phyloP scores from a whole-genome alignment of 1,140 invertebrate species.

The Alviniconcha marisindica region DNA sequence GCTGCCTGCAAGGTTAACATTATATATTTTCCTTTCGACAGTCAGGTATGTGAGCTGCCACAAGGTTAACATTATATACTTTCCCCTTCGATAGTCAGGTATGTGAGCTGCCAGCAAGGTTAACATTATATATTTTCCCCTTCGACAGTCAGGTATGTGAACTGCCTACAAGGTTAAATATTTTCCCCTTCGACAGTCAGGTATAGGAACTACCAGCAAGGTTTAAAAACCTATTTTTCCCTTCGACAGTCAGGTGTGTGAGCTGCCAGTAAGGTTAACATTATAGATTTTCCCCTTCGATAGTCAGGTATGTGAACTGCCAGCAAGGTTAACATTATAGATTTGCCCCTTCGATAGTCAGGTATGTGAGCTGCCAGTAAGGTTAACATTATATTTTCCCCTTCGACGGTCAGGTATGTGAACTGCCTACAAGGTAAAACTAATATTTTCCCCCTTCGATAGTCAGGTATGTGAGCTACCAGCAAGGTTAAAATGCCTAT shows the following conservation, averaged over 20 bases:
- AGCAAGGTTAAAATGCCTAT: too few species aligned
- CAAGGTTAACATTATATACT: too few species aligned
- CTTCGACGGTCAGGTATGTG: constrained; percentile 71
- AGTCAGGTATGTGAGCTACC: background rate
- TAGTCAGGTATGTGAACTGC: too few species aligned
- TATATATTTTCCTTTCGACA: constrained; percentile 2
- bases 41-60: too few species aligned
- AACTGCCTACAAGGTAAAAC: background rate
- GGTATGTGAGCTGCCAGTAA: constrained; percentile 58
- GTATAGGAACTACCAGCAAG: background rate
- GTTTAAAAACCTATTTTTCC: background rate
- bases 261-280: too few species aligned
- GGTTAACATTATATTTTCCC: constrained; percentile 76
- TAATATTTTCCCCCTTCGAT: background rate
- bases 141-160: constrained; percentile 71
- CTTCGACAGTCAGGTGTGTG: constrained; percentile 9
- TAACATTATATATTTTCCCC: constrained; percentile 75
- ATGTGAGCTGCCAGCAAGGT: constrained; percentile 71
- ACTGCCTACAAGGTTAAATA: background rate
- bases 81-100: too few species aligned
- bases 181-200: background rate
- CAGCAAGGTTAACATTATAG: too few species aligned
- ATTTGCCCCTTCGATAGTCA: too few species aligned
- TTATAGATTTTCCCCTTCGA: too few species aligned
- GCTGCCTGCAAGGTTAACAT: background rate